Evolutionary conservation across 2,797 vertebrate species (phyloP), one percentile per base, ranked within the genome.

Genomic region (Melanotaenia pygmaea): DNA sequence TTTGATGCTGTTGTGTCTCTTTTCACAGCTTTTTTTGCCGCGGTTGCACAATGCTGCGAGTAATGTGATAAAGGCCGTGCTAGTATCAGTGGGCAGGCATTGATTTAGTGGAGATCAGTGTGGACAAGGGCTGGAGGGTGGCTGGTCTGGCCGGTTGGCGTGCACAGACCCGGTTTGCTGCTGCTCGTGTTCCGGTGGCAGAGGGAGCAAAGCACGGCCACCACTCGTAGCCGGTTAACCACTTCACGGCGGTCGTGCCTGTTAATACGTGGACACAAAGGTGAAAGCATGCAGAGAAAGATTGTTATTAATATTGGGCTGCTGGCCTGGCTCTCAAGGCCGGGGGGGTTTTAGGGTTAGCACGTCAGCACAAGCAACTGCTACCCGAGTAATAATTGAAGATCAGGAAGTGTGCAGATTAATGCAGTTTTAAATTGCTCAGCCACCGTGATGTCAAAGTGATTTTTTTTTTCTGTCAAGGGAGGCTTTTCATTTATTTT

Each of bases 281-380:
- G 38, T 43, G 69, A 28, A 66, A 51, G 26, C 34, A 26, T 61
- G 58, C 40, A 57, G 28, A 5, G 26, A 2, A 32, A 18, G 64
- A 22, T 72, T 62, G 65, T 72, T 70, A 7, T 69, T 56, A 71
- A 77, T 71, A 47, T 59, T 4, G 50, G 61, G 77, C 82, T 84
- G 81, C 72, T 54, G 85, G 89, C 85, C 86, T 83, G 86, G 72
- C 71, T 86, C 67, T 3, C 51, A 63, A 81, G 84, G 81, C 83
- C 75, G 77, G 81, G 76, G 57, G 65, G 22, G 63, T 45, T 11
- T 26, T 22, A 56, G 71, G 9, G 35, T 10, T 37, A 85, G 87
- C 86, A 87, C 92, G 92, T 92, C 90, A 92, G 89, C 90, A 89
- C 76, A 81, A 89, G 77, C 81, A 64, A 74, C 79, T 58, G 67